Conservation (phyloP, 2,797 vertebrate species). For the Uromys caudimaculatus region DNA sequence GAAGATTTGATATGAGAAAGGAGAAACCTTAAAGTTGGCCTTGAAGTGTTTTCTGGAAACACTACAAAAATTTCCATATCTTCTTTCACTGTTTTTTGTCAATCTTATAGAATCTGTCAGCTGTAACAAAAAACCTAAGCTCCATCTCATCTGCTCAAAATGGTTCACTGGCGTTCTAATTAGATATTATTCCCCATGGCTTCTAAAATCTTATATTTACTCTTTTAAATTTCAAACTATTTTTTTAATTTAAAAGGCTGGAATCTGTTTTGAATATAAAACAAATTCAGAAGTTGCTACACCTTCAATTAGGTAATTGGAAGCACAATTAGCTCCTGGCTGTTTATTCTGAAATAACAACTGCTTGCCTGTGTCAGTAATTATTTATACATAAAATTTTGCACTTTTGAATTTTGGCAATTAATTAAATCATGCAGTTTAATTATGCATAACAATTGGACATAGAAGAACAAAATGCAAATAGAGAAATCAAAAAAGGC, state of each 20-base stretch:
- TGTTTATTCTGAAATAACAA: slow-evolving; percentile 60
- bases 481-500: slow-evolving; percentile 37
- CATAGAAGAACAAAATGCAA: slow-evolving; percentile 65
- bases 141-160: slow-evolving; percentile 11
- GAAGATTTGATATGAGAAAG: slow-evolving; percentile 1
- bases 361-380: slow-evolving; percentile 53
- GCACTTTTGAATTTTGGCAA: slow-evolving; percentile 66
- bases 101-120: slow-evolving; percentile 56
- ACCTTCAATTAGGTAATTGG: slow-evolving; percentile 56
- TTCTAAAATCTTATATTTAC: slow-evolving; percentile 29
- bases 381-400: slow-evolving; percentile 69
- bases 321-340: slow-evolving; percentile 61
- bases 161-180: slow-evolving; percentile 34
- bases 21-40: slow-evolving; percentile 26
- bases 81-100: slow-evolving; percentile 78
- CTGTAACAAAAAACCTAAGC: not conserved
- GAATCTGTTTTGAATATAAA: slow-evolving; percentile 57
- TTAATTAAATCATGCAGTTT: slow-evolving; percentile 73
- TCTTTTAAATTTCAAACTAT: slow-evolving; percentile 30
- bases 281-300: slow-evolving; percentile 52
- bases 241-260: slow-evolving; percentile 55
- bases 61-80: slow-evolving; percentile 69
- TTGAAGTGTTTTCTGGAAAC: slow-evolving; percentile 52
- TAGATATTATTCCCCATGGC: slow-evolving; percentile 26
- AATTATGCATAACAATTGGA: slow-evolving; percentile 58